phyloP scores from a whole-genome alignment of 2,113 vertebrate species.

The Crotalus helleri region DNA sequence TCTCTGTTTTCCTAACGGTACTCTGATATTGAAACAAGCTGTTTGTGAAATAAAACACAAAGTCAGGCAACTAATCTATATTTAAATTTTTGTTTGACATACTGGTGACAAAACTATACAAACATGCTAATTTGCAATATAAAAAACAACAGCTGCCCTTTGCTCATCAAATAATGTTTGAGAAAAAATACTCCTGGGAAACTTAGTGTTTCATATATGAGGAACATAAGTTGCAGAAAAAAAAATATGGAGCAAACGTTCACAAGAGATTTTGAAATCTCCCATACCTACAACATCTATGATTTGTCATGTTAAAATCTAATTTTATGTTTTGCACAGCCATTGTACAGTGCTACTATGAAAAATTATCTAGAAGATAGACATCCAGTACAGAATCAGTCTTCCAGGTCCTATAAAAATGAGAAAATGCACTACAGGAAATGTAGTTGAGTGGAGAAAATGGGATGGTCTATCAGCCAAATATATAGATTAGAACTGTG shows the following conservation, averaged over 20 bases:
- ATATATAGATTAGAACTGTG: neutral
- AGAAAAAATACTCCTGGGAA: slow-evolving; percentile 46
- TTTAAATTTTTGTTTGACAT: slow-evolving; percentile 48
- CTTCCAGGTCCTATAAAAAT: neutral
- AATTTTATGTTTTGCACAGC: neutral
- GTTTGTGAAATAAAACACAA: slow-evolving; percentile 43
- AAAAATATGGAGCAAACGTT: slow-evolving; percentile 33
- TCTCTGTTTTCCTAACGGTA: neutral
- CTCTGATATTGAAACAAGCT: neutral
- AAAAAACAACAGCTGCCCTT: slow-evolving; percentile 49
- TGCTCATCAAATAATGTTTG: slow-evolving; percentile 56
- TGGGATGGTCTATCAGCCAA: neutral
- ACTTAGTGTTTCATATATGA: slow-evolving; percentile 55
- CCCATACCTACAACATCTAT: neutral
- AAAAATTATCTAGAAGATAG: neutral
- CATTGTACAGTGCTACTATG: neutral
- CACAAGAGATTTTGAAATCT: slow-evolving; percentile 50
- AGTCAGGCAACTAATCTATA: slow-evolving; percentile 32
- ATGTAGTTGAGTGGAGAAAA: neutral
- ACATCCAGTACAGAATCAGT: neutral
- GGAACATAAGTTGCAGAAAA: slow-evolving; percentile 54
- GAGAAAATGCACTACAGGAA: neutral
- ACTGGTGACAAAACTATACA: slow-evolving; percentile 60
- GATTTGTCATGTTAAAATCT: slow-evolving; percentile 7
- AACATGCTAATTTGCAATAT: slow-evolving; percentile 45